Evolutionary conservation across 2,888 invertebrate genomes (phyloP).

Genomic region (Conistra vaccinii): DNA sequence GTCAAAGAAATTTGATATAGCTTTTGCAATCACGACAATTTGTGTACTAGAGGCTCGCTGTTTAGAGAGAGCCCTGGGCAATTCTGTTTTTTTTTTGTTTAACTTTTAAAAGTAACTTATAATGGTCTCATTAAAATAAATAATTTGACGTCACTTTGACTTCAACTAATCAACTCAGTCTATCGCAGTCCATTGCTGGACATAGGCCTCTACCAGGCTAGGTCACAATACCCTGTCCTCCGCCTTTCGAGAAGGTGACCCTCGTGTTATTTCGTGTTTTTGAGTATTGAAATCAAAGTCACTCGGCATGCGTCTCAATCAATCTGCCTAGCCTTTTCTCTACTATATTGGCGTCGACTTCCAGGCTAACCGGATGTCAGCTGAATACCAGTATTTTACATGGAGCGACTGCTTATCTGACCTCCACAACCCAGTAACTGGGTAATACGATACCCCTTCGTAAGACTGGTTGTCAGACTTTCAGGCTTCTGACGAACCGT

Average conservation of each 20-base stretch:
- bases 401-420: no score
- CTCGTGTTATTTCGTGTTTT: background rate
- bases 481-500: no score
- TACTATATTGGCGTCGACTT: no score
- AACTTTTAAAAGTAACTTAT: background rate
- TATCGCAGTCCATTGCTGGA: background rate
- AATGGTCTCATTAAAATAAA: background rate
- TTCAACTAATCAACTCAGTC: background rate
- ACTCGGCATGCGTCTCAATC: background rate
- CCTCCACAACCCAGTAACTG: no score
- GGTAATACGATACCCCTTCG: no score
- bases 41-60: conserved; percentile 26
- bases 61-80: background rate
- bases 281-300: background rate
- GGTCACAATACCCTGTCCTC: background rate
- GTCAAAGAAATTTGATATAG: conserved; percentile 54
- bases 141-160: background rate
- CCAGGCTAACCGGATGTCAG: no score
- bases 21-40: conserved; percentile 29
- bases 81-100: no score
- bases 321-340: no score
- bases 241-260: background rate
- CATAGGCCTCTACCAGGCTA: background rate
- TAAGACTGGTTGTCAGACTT: no score
- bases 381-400: no score